Percentiles rank a stretch among this genome's conserved stretches.
phyloP scores from a whole-genome alignment of 2,113 vertebrate species.

The Silurus asotus region DNA sequence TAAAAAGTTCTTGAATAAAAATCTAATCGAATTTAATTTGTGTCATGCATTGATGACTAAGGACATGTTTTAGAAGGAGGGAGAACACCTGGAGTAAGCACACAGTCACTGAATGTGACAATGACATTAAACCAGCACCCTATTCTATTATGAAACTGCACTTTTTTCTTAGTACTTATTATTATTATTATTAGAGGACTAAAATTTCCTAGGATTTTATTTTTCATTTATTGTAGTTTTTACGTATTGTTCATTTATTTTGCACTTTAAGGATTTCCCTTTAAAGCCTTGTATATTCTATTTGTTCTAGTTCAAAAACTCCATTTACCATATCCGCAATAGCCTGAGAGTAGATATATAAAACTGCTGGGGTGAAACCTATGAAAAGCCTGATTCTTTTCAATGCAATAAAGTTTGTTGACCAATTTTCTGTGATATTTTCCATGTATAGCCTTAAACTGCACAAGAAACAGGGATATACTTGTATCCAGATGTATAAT shows the following conservation, averaged over 20 bases:
- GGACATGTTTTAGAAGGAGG: background rate
- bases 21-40: too few relatives aligned
- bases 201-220: background rate
- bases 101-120: background rate
- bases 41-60: background rate
- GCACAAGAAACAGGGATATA: conserved; percentile 19
- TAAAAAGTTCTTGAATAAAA: too few relatives aligned
- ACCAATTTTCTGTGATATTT: conserved; percentile 53
- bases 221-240: background rate
- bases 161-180: too few relatives aligned
- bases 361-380: conserved; percentile 22
- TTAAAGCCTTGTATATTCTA: conserved; percentile 8
- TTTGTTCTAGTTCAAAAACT: conserved; percentile 17
- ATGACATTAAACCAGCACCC: background rate
- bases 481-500: background rate
- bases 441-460: conserved; percentile 60
- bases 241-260: background rate
- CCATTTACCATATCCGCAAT: conserved; percentile 25
- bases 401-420: conserved; percentile 46
- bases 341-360: conserved; percentile 22
- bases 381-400: conserved; percentile 24
- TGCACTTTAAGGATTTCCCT: conserved; percentile 15
- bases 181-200: too few relatives aligned
- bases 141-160: too few relatives aligned
- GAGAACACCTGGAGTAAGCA: background rate